Evolutionary conservation across 2,113 vertebrate species (phyloP).

Genomic region (Acanthisitta chloris): DNA sequence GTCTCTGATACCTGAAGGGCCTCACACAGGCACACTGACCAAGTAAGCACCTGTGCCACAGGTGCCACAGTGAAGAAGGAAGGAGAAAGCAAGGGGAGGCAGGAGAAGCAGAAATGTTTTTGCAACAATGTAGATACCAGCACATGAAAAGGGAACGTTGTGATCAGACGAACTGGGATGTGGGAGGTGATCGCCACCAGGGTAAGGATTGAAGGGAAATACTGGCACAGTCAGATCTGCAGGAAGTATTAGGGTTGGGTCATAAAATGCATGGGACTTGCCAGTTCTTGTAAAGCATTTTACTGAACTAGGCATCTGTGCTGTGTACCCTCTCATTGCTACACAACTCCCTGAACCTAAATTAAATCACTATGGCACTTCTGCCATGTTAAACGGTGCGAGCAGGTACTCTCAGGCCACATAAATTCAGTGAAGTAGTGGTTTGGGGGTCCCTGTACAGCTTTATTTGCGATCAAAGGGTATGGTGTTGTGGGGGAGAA

Average conservation of each 20-base stretch:
- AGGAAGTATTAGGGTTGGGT: background rate
- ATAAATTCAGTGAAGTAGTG: conserved; percentile 44
- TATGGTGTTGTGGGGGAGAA: conserved; percentile 26
- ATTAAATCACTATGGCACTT: conserved; percentile 41
- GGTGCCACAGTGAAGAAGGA: background rate
- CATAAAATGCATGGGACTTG: background rate
- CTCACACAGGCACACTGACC: background rate
- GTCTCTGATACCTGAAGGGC: background rate
- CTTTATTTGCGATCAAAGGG: conserved; percentile 44
- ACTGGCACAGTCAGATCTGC: background rate
- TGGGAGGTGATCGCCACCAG: background rate
- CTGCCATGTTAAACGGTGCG: conserved; percentile 19
- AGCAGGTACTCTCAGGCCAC: conserved; percentile 46
- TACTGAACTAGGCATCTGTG: background rate
- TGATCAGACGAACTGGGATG: background rate
- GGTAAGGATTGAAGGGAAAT: background rate
- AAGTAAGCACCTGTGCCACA: background rate
- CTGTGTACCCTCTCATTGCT: background rate
- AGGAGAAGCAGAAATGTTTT: background rate
- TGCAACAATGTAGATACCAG: background rate
- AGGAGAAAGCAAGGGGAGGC: background rate
- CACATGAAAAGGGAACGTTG: background rate
- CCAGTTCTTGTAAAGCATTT: background rate
- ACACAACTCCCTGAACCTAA: conserved; percentile 1
- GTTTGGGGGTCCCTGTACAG: conserved; percentile 2